Base-by-base conservation (phyloP, 2,888 invertebrate genomes). In the Trilocha varians region DNA sequence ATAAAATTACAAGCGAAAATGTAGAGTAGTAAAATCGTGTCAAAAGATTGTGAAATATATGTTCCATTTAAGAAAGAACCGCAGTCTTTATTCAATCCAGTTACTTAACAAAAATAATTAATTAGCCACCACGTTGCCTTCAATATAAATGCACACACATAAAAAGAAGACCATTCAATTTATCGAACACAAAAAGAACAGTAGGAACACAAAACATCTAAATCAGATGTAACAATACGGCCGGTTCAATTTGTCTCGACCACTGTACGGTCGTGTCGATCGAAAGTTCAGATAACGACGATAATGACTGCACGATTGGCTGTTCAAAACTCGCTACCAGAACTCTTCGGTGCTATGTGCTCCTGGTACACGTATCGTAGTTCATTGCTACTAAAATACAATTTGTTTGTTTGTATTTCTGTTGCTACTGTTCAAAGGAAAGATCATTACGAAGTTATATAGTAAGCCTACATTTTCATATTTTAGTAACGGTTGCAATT, bases 261-360 rank as follows among this genome's bases (percentile, higher is more conserved):
- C 48, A 46, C 50, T 48, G 37, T 50, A 48, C 44, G 59, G 55
- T 69, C 68, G 68, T 70, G 71, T 67, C 62, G 78, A 78, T 78
- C 62, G 59, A 62, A 59, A 59, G 51, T 42, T 35, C 43, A 62
- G 78, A 78, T 79, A 78, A 67, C 53, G 49, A 50, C 59, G 60
- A 59, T 73, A 76, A 75, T 74, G 64, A 65, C 62, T 62, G 53
- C 57, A 58, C 50, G 50, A 67, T 65, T 63, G 63, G 58, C 68
- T 62, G 69, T 70, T 70, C 58, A 54, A 62, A 59, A 59, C 61
- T 54, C 41, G 59, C 56, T 57, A 58, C 53, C 25, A 25, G 25
- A 25, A 6, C 3, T 25, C 25, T 5, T 25, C 25, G 3, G 25
- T 25, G 25, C 6, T 25, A 25, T 25, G 25, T 11, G 3, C 25